phyloP scores from a whole-genome alignment of 2,113 vertebrate genomes.

The Alces alces region DNA sequence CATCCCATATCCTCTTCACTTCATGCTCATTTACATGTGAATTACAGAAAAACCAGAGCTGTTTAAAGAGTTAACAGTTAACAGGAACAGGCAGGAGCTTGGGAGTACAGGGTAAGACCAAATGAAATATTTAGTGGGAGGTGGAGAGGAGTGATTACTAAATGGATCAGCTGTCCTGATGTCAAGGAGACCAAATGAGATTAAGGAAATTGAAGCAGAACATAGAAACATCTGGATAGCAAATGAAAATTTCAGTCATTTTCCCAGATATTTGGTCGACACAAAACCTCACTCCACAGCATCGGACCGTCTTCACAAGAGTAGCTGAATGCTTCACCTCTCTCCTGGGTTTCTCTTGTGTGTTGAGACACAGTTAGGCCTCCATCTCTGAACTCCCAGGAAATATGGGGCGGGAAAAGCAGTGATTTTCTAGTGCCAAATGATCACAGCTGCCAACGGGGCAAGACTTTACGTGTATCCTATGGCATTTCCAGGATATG shows the following conservation, averaged over 20 bases:
- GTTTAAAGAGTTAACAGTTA: neutral
- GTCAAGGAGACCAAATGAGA: neutral
- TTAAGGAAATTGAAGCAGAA: neutral
- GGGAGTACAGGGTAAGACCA: neutral
- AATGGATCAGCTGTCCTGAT: neutral
- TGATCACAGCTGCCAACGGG: neutral
- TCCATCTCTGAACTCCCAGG: neutral
- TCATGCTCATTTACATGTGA: neutral
- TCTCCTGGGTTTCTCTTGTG: neutral
- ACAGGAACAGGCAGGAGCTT: neutral
- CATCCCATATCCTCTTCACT: neutral
- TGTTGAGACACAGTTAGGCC: neutral
- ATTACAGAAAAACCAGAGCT: neutral
- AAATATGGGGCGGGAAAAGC: neutral
- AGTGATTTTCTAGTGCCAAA: neutral
- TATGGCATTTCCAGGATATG: neutral
- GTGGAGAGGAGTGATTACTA: neutral
- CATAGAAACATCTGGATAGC: slow-evolving; percentile 11
- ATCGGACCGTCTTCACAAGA: neutral
- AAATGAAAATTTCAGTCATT: slow-evolving; percentile 5
- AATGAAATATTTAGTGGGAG: neutral
- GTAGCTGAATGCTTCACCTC: neutral
- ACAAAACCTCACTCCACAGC: neutral
- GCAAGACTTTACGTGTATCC: neutral
- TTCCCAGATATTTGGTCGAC: neutral